These are phyloP conservation scores for Xenops minutus DNA, from an alignment of 2,797 vertebrate genomes.

Conservation along the genomic window DNA sequence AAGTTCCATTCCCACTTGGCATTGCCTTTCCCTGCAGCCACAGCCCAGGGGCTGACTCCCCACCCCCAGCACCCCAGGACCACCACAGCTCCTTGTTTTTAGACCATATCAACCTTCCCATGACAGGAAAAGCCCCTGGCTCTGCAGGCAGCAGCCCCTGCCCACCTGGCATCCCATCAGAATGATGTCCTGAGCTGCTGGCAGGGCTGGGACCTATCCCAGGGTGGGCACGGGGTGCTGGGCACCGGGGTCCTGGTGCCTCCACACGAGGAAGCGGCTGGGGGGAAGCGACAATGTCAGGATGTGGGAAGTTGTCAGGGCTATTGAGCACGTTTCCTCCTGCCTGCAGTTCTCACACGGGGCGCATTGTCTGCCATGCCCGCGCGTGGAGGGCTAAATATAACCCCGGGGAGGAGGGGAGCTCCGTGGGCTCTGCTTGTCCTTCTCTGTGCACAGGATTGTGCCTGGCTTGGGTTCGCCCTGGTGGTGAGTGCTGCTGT, in stretches of 20 bases:
- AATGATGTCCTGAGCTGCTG: not conserved
- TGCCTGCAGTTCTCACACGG: constrained; percentile 65
- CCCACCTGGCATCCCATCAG: rapidly evolving
- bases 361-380: constrained; percentile 69
- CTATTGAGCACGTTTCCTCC: constrained; percentile 76
- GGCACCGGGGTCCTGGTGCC: rapidly evolving
- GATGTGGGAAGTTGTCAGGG: constrained; percentile 71
- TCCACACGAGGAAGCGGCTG: constrained; percentile 41
- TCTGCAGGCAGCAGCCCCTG: not conserved
- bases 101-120: rapidly evolving
- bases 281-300: constrained; percentile 75
- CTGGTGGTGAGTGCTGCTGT: rapidly evolving
- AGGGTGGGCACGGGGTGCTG: not conserved
- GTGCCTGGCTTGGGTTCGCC: not conserved
- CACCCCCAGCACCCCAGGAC: not conserved
- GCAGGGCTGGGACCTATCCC: not conserved
- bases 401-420: not conserved
- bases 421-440: not conserved
- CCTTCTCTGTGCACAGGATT: not conserved
- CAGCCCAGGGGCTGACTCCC: not conserved
- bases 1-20: rapidly evolving
- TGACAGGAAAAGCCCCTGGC: rapidly evolving
- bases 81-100: rapidly evolving
- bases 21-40: not conserved
- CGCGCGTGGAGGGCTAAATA: constrained; percentile 16